Conservation (phyloP, 2,113 vertebrate species). For the Speoplatyrhinus poulsoni region DNA sequence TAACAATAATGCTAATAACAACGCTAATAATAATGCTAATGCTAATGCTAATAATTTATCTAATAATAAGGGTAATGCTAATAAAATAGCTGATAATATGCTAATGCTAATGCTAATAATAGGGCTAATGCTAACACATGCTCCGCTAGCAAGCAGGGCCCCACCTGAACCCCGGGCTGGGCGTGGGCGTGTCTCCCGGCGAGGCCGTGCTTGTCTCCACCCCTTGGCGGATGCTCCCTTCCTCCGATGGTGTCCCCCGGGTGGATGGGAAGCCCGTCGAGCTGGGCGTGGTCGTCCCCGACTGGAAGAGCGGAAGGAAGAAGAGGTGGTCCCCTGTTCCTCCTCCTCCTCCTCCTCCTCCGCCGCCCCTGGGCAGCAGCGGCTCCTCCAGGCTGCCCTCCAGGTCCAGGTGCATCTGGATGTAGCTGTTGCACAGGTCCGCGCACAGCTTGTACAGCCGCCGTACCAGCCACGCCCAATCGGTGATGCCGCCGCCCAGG, state of each 20-base stretch:
- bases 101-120: too few relatives aligned
- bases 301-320: slow-evolving; percentile 89
- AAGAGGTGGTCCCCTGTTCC: slow-evolving; percentile 78
- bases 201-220: slow-evolving; percentile 53
- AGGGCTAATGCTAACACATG: too few relatives aligned
- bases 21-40: too few relatives aligned
- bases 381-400: slow-evolving; percentile 83
- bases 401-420: slow-evolving; percentile 95
- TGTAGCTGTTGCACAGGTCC: slow-evolving; percentile 95
- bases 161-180: slow-evolving; percentile 62
- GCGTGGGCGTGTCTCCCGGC: slow-evolving; percentile 75
- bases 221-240: slow-evolving; percentile 76
- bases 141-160: not conserved
- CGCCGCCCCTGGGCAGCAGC: slow-evolving; percentile 56
- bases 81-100: too few relatives aligned
- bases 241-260: slow-evolving; percentile 88
- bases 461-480: slow-evolving; percentile 95
- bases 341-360: not conserved
- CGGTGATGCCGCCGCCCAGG: slow-evolving; percentile 76
- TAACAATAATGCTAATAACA: too few relatives aligned
- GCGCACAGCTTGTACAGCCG: slow-evolving; percentile 91
- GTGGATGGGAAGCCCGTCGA: slow-evolving; percentile 81
- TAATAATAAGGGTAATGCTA: too few relatives aligned
- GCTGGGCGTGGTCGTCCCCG: slow-evolving; percentile 87
- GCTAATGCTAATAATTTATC: too few relatives aligned